These are phyloP conservation scores for Drosophila suzukii DNA, from an alignment of 1,140 invertebrate species.

Conservation along the genomic window DNA sequence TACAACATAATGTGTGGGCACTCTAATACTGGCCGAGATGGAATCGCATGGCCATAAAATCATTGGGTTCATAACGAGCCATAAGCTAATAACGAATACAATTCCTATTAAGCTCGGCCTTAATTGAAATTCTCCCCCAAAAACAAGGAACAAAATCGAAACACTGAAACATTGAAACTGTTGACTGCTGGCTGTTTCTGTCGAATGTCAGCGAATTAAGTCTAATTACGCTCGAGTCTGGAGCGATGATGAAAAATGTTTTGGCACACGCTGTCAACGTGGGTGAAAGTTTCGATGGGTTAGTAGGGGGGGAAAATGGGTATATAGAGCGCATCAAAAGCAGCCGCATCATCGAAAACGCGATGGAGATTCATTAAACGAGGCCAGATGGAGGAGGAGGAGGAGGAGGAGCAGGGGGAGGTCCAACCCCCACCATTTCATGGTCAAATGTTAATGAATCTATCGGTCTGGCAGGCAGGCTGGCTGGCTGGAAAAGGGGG, in stretches of 20 bases:
- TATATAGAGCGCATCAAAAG: conserved; percentile 43
- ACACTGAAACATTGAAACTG: conserved; percentile 30
- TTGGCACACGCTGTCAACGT: conserved; percentile 67
- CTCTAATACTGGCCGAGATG: conserved; percentile 25
- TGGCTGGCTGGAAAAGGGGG: conserved; percentile 1
- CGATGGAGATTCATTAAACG: conserved; percentile 77
- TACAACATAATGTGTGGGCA: conserved; percentile 7
- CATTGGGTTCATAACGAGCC: conserved; percentile 35
- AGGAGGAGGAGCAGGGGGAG: too few relatives aligned
- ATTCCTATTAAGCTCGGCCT: conserved; percentile 35
- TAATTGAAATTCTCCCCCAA: conserved; percentile 39
- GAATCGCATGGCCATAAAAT: conserved; percentile 36
- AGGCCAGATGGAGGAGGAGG: conserved; percentile 4
- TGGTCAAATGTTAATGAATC: conserved; percentile 79
- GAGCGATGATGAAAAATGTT: conserved; percentile 62
- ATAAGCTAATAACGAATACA: conserved; percentile 50
- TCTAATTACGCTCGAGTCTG: conserved; percentile 68
- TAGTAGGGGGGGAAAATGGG: background rate
- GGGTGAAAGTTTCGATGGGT: conserved; percentile 31
- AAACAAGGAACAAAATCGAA: conserved; percentile 19
- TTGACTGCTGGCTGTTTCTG: conserved; percentile 32
- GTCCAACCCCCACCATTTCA: conserved; percentile 9
- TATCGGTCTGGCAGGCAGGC: conserved; percentile 16
- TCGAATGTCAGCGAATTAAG: conserved; percentile 75
- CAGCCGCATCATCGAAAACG: conserved; percentile 62